These are phyloP conservation scores for Stictonetta naevosa DNA, from an alignment of 2,113 vertebrate species.

Conservation along the genomic window DNA sequence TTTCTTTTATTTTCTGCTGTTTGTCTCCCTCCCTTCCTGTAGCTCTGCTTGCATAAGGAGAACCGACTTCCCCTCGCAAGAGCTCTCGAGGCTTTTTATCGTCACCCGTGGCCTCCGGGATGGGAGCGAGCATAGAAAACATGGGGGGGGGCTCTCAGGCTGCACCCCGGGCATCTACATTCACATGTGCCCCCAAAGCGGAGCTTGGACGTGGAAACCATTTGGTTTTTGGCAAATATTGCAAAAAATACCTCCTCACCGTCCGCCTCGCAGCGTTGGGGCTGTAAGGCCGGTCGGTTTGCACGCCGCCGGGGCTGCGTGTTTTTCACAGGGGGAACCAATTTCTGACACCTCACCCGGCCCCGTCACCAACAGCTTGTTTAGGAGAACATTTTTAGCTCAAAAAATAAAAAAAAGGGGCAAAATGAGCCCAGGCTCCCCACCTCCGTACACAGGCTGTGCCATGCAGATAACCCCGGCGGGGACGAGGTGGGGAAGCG, in stretches of 20 bases:
- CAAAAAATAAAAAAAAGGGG: neutral
- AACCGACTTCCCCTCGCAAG: neutral
- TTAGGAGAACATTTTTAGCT: neutral
- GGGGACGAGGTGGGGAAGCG: too few species aligned
- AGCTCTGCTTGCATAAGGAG: neutral
- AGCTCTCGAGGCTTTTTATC: neutral
- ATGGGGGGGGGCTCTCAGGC: fast-evolving
- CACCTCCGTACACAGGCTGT: neutral
- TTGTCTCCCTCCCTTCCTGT: neutral
- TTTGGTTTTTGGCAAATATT: neutral
- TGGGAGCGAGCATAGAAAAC: neutral
- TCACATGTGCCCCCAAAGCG: fast-evolving
- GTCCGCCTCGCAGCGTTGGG: neutral
- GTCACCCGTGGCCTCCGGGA: fast-evolving
- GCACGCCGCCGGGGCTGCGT: neutral
- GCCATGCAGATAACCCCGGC: neutral
- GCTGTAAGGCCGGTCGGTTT: neutral
- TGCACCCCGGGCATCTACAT: fast-evolving
- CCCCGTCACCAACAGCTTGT: neutral
- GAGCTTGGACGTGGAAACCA: too few species aligned
- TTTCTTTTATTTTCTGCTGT: neutral
- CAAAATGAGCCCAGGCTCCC: neutral
- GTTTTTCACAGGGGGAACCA: fast-evolving
- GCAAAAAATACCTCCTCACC: neutral
- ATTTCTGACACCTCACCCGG: fast-evolving